Base-by-base conservation (phyloP, 2,797 vertebrate genomes). In the Nasua narica region DNA sequence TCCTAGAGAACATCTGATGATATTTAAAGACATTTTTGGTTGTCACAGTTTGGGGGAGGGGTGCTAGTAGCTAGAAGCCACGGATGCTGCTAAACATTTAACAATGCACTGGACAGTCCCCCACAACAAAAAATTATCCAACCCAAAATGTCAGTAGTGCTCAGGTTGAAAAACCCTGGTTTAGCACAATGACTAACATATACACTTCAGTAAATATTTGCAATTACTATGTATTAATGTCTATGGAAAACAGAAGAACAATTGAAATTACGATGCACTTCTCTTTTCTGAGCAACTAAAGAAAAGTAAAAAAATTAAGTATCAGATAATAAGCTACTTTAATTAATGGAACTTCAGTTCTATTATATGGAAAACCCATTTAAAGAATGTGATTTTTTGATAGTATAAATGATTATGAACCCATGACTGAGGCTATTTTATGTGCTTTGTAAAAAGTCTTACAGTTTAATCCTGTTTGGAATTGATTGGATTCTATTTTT, bases 321-420 rank as follows among this genome's bases (percentile, higher is more conserved):
- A 12, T 87, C 60, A 87, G 40, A 21, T 69, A 56, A 79, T 56
- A 83, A 83, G 56, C 83, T 54, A 21, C 19, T 67, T 77, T 27
- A 67, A 60, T 50, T 83, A 77, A 88, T 65, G 72, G 32, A 76
- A 85, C 43, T 81, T 93, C 16, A 82, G 5, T 95, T n/a, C n/a
- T n/a, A 37, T 76, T 40, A 60, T 86, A 35, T 77, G 27, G 23
- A n/a, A 92, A 86, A 4, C 25, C 13, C 25, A 58, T 35, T 70
- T 91, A 46, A 96, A 81, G n/a, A 58, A 78, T 78, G 12, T 72
- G 29, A 77, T 76, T 79, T 94, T 95, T 90, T 37, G 48, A 46
- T 89, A 37, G 19, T 29, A 32, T 91, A 72, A 35, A 82, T 90
- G 62, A 87, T 32, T 88, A 52, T 74, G 35, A 95, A 77, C 18